Base-by-base conservation (phyloP, 2,888 invertebrate species). In the Hirtodrosophila duncani region DNA sequence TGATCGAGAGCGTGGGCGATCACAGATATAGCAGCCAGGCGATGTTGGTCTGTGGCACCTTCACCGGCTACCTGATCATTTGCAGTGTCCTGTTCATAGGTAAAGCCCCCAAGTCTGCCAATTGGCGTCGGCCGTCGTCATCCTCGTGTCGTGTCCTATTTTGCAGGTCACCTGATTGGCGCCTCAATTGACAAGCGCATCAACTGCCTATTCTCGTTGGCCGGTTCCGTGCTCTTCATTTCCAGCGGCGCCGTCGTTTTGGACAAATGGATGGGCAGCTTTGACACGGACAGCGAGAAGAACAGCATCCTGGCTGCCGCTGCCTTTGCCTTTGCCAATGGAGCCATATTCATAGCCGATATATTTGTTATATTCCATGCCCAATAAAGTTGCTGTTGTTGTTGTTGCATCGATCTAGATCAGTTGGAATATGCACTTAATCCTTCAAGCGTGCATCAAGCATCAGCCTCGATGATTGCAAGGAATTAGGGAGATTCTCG, bases 1-100 rank as follows among this genome's bases (percentile, higher is more conserved):
- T 84, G 51, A 70, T 84, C 34, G 83, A 83, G 60, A 77, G 61
- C 56, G 62, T 81, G 7, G 39, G 65, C 43, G 82, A 84, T 51
- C 72, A 67, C 10, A 57, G 59, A 6, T 83, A 83, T 31, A 78
- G 71, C 45, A 72, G 81, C 41, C 81, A 82, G 30, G 82, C 83
- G 34, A 83, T 84, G 83, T 49, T 84, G 20, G 77, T 83, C 8
- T 81, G 83, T 49, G 84, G 84, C 36, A 80, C 84, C 0, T 52
- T 84, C 2, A 63, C 69, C 11, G 84, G 84, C 16, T 84, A 84
- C 21, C 44, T 80, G 10, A 83, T 84, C 37, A 81, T 84, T 29
- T 81, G 81, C 51, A 62, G 64, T 29, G 45, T 71, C 3, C 27
- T 84, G n/a, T 45, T 67, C 30, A 65, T 82, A 63, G 83, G 84